Evolutionary conservation across 2,113 vertebrate genomes (phyloP).

Genomic region (Odocoileus hemionus): DNA sequence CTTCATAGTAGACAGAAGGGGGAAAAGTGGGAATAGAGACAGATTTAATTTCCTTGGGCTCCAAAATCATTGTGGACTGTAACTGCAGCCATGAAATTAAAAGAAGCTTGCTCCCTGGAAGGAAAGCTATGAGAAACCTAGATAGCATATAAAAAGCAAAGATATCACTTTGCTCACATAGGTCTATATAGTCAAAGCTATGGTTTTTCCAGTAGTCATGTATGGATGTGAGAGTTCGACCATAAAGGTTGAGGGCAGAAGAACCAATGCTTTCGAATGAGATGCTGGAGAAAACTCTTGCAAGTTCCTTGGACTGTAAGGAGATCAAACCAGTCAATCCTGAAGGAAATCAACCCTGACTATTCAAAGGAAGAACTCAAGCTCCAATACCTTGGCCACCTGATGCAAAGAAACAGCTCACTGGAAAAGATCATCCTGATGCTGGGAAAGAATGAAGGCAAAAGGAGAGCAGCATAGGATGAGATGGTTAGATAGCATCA

Average conservation of each 20-base stretch:
- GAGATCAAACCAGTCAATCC: not conserved
- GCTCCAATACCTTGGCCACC: not conserved
- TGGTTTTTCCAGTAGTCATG: not conserved
- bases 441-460: not conserved
- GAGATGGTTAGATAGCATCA: not conserved
- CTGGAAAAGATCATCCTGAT: not conserved
- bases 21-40: not conserved
- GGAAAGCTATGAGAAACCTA: not conserved
- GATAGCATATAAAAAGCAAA: not conserved
- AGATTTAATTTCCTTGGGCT: not conserved
- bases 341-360: not conserved
- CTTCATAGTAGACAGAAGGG: not conserved
- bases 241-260: not conserved
- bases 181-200: not conserved
- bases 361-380: not conserved
- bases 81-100: not conserved
- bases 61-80: not conserved
- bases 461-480: not conserved
- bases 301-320: not conserved
- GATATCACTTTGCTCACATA: not conserved
- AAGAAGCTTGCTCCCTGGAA: not conserved
- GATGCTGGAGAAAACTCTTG: not conserved
- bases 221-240: not conserved
- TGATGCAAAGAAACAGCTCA: not conserved
- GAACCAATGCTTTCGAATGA: not conserved